A percentile compares a stretch with the other conserved stretches of the same genome.
Evolutionary conservation across 37 sponge, comb jelly and placozoan genomes (phyloP).

Genomic region (Ianthella basta): DNA sequence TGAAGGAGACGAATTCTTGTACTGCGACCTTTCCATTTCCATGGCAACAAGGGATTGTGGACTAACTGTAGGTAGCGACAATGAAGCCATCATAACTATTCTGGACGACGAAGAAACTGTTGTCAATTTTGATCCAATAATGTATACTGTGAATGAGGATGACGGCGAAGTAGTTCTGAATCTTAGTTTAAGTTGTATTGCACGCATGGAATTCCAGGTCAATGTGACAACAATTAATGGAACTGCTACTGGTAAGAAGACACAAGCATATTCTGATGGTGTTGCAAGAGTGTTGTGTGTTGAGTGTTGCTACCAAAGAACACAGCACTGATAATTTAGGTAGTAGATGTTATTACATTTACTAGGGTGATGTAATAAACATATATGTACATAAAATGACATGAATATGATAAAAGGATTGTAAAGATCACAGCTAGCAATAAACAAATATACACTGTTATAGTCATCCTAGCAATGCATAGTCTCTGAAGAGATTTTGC

Average conservation of each 20-base stretch:
- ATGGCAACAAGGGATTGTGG: background rate
- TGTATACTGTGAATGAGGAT: background rate
- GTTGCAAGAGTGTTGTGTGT: no score
- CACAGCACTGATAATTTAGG: no score
- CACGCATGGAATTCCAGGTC: background rate
- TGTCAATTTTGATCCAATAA: background rate
- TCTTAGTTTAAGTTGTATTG: constrained; percentile 12
- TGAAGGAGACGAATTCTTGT: constrained; percentile 25
- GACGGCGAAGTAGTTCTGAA: background rate
- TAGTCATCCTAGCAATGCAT: no score
- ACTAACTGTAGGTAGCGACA: background rate
- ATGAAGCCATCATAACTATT: constrained; percentile 1
- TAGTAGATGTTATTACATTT: no score
- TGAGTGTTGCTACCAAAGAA: no score
- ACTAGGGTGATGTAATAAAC: no score
- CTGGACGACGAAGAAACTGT: constrained; percentile 32
- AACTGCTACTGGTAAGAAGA: constrained; percentile 14
- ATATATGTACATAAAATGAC: no score
- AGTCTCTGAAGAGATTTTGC: no score
- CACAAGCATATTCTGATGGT: no score
- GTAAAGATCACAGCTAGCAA: no score
- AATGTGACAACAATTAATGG: background rate
- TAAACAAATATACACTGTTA: no score
- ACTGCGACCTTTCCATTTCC: background rate
- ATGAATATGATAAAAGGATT: no score